These are phyloP conservation scores for Myodes glareolus DNA, from an alignment of 2,113 vertebrate species.

Conservation along the genomic window DNA sequence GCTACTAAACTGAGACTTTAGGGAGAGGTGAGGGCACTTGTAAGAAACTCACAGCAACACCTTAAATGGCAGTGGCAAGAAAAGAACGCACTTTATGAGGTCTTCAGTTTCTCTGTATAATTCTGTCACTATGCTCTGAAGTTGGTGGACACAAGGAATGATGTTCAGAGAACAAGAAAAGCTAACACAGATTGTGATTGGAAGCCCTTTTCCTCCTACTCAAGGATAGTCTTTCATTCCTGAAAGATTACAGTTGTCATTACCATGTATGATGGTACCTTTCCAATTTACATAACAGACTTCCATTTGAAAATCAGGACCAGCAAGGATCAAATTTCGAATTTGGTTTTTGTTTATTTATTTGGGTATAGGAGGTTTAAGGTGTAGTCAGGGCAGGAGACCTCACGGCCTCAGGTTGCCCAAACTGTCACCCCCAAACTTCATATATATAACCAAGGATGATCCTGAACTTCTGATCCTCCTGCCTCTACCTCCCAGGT, in stretches of 20 bases:
- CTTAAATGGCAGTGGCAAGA: constrained; percentile 34
- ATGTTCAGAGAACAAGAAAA: constrained; percentile 4
- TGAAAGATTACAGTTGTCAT: background rate
- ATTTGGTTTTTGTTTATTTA: background rate
- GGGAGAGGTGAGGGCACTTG: background rate
- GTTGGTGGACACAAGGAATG: background rate
- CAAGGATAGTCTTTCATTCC: background rate
- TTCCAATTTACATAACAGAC: background rate
- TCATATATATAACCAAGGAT: background rate
- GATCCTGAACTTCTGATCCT: background rate
- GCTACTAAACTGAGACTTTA: background rate
- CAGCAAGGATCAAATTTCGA: background rate
- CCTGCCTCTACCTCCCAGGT: background rate
- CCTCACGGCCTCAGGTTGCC: background rate
- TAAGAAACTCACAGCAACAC: constrained; percentile 18
- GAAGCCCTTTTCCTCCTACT: background rate
- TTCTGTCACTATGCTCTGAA: background rate
- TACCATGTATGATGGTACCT: background rate
- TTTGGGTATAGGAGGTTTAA: background rate
- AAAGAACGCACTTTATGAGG: background rate
- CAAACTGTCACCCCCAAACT: background rate
- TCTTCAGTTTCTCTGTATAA: background rate
- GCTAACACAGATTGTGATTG: background rate
- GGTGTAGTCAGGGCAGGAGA: background rate
- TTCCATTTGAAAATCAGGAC: background rate